Percentiles rank a stretch among this genome's conserved stretches.
Conservation (phyloP, 1,140 invertebrate species). For the Alviniconcha marisindica region DNA sequence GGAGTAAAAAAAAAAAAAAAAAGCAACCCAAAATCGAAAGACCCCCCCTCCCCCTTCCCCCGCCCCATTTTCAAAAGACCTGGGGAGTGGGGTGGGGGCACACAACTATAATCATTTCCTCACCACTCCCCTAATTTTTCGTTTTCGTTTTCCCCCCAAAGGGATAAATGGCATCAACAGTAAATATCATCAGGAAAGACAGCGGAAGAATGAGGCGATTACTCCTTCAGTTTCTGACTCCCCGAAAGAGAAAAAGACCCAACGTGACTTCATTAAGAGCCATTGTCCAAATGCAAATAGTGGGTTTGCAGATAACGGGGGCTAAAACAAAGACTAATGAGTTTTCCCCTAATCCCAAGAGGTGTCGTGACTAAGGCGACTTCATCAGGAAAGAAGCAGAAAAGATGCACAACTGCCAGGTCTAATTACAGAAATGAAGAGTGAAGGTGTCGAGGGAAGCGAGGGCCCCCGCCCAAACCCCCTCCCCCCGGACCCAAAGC, state of each 20-base stretch:
- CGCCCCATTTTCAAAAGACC: neutral
- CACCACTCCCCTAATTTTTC: neutral
- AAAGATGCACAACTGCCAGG: constrained; percentile 33
- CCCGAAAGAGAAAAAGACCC: neutral
- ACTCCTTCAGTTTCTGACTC: neutral
- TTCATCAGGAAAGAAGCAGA: constrained; percentile 16
- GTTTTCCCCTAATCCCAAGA: neutral
- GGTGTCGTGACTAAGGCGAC: constrained; percentile 18
- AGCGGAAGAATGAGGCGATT: neutral
- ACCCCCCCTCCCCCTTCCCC: neutral
- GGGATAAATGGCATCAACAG: neutral
- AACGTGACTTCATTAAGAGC: constrained; percentile 13
- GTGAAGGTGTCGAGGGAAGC: constrained; percentile 7
- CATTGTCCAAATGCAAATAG: neutral
- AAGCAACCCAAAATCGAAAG: neutral
- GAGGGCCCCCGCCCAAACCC: neutral
- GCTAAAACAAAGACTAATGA: constrained; percentile 33
- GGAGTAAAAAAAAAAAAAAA: neutral
- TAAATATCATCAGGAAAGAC: neutral
- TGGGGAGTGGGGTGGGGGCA: neutral
- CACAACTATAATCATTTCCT: neutral
- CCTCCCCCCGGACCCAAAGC: neutral
- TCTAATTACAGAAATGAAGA: constrained; percentile 11
- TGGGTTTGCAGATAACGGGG: neutral
- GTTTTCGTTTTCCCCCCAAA: neutral